Evolutionary conservation across 2,113 vertebrate species (phyloP).

Genomic region (Nannobrachium achirus): DNA sequence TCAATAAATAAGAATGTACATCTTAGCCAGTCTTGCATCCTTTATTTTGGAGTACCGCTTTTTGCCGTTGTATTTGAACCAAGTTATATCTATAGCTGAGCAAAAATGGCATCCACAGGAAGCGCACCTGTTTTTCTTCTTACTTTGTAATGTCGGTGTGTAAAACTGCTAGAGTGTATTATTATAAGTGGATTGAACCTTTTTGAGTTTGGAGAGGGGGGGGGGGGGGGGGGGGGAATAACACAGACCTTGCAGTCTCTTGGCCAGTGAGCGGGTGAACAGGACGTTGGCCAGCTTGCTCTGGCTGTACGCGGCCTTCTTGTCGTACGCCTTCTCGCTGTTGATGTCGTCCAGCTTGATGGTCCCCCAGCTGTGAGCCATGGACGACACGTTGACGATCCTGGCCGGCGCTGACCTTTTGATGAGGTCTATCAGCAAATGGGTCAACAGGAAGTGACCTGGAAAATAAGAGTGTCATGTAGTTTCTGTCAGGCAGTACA

Average conservation of each 20-base stretch:
- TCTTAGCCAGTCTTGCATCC: no score
- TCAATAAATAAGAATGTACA: no score
- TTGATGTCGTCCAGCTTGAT: conserved; percentile 84
- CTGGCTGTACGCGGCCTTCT: conserved; percentile 76
- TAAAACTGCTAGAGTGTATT: no score
- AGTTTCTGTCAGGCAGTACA: background rate
- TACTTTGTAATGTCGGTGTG: no score
- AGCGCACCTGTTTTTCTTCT: no score
- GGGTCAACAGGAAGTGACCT: conserved; percentile 83
- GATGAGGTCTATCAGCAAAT: conserved; percentile 79
- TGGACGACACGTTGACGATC: conserved; percentile 79
- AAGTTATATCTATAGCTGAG: no score
- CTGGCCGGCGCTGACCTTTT: conserved; percentile 77
- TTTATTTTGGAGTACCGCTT: no score
- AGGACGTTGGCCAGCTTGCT: conserved; percentile 85
- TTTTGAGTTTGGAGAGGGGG: no score
- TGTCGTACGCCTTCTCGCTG: conserved; percentile 80
- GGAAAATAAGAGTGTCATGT: background rate
- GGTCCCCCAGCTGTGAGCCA: conserved; percentile 76
- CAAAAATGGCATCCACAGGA: no score
- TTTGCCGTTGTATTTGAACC: no score
- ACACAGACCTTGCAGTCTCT: conserved; percentile 74
- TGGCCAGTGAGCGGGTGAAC: conserved; percentile 75
- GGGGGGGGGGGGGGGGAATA: no score
- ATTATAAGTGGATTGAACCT: no score